Evolutionary conservation across 2,888 invertebrate genomes (phyloP).

Genomic region (Lissonota sp.): DNA sequence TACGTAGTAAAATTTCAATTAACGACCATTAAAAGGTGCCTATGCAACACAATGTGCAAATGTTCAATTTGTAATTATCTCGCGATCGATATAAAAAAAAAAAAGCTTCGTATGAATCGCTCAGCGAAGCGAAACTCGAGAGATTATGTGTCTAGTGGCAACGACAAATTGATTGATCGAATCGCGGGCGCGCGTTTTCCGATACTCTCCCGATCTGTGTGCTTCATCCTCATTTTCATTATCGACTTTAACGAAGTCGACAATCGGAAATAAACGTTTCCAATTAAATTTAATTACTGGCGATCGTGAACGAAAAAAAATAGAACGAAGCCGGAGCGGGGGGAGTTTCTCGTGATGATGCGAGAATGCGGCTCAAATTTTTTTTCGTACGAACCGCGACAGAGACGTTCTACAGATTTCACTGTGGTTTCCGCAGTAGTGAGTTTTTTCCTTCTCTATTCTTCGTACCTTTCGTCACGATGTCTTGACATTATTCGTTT

Average conservation of each 20-base stretch:
- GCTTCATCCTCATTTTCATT: slow-evolving; percentile 56
- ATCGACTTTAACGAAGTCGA: slow-evolving; percentile 57
- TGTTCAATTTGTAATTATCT: neutral
- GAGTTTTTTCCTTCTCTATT: slow-evolving; percentile 7
- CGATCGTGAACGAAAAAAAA: neutral
- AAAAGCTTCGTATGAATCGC: slow-evolving; percentile 25
- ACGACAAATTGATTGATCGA: slow-evolving; percentile 31
- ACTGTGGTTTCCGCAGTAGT: slow-evolving; percentile 25
- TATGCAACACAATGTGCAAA: no score
- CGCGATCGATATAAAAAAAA: slow-evolving; percentile 21
- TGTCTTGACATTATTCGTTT: neutral
- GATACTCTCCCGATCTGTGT: slow-evolving; percentile 16
- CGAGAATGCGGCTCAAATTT: no score
- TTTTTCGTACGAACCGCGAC: neutral
- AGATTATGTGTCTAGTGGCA: slow-evolving; percentile 27
- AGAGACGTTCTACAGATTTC: slow-evolving; percentile 21
- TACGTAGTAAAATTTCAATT: no score
- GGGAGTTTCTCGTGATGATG: no score
- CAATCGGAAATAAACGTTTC: slow-evolving; percentile 62
- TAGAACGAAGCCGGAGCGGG: neutral
- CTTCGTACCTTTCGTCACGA: neutral
- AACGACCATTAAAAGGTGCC: no score
- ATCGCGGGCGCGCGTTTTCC: slow-evolving; percentile 16
- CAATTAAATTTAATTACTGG: slow-evolving; percentile 65
- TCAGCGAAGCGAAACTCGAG: slow-evolving; percentile 31